Base-by-base conservation (phyloP, 2,888 invertebrate genomes). In the Neria commutata region DNA sequence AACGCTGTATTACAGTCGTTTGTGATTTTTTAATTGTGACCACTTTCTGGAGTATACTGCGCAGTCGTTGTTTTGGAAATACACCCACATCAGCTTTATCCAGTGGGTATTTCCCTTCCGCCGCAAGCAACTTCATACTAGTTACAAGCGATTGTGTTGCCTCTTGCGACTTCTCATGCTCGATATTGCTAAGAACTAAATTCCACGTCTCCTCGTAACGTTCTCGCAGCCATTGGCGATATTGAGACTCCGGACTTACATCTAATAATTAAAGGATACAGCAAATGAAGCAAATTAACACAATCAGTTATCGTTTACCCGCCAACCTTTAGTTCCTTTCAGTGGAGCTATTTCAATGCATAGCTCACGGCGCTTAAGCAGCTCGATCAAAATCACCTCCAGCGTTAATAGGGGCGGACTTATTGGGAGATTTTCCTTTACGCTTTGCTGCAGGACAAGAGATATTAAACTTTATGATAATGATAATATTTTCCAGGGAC, bases 81-180 rank as follows among this genome's bases (percentile, higher is more conserved):
- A 84, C 86, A 68, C 86, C 85, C 10, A 82, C 81, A 2, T 85
- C 84, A 19, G 59, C 58, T 2, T 79, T 68, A 52, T 80, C 77
- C 33, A 90, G 71, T 0, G 90, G 90, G 75, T 86, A 82, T 72
- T 86, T 87, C 8, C 91, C 91, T 81, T 94, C 93, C 56, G 85
- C 85, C 45, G 87, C 85, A 69, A 94, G 82, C 56, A 93, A 79
- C 73, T 90, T 90, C 86, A 92, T 88, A 50, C 89, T 85, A 0
- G 90, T 89, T 1, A 88, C 86, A 3, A 94, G 81, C 0, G 91
- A 89, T 79, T 88, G 87, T 5, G 84, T 80, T 50, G 85, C 84
- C 11, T 88, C 84, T 53, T 75, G 78, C 3, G 81, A 77, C 62
- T 85, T 84, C 4, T 85, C 84, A 21, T 83, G 80, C 25, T 83